Evolutionary conservation across 2,888 invertebrate species (phyloP).

Genomic region (Yponomeuta evonymella): DNA sequence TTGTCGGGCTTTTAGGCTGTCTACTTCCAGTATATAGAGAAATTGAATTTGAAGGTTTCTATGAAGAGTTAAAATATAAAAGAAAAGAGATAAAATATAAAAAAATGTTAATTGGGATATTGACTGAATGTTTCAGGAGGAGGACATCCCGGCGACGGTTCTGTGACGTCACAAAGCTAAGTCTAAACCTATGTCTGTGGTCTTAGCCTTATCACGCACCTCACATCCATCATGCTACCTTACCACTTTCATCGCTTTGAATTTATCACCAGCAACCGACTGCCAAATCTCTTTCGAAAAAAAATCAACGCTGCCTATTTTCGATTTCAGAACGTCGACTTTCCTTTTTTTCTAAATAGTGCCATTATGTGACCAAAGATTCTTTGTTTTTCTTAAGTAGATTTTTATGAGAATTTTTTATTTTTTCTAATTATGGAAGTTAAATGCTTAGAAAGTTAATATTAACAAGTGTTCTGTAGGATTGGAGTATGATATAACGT

Average conservation of each 20-base stretch:
- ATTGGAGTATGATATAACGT: conserved; percentile 18
- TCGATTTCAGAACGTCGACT: conserved; percentile 32
- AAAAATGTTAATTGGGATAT: not conserved
- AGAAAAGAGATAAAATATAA: too few relatives aligned
- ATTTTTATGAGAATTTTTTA: conserved; percentile 26
- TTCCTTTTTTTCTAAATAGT: conserved; percentile 19
- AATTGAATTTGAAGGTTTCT: too few relatives aligned
- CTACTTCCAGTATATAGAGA: too few relatives aligned
- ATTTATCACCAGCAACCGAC: conserved; percentile 32
- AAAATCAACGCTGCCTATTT: conserved; percentile 41
- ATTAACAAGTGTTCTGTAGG: conserved; percentile 24
- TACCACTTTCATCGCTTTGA: conserved; percentile 59
- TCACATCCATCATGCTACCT: conserved; percentile 62
- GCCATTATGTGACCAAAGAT: conserved; percentile 41
- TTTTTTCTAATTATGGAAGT: conserved; percentile 35
- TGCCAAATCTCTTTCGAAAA: conserved; percentile 36
- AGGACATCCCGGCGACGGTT: conserved; percentile 69
- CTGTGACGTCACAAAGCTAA: conserved; percentile 69
- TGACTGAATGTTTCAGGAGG: conserved; percentile 46
- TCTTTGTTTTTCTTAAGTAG: conserved; percentile 47
- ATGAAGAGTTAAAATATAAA: too few relatives aligned
- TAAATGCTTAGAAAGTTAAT: conserved; percentile 29
- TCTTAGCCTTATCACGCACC: conserved; percentile 57
- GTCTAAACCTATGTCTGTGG: conserved; percentile 64
- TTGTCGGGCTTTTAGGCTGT: too few relatives aligned